phyloP scores from a whole-genome alignment of 1,140 invertebrate species.

The Hyphantria cunea region DNA sequence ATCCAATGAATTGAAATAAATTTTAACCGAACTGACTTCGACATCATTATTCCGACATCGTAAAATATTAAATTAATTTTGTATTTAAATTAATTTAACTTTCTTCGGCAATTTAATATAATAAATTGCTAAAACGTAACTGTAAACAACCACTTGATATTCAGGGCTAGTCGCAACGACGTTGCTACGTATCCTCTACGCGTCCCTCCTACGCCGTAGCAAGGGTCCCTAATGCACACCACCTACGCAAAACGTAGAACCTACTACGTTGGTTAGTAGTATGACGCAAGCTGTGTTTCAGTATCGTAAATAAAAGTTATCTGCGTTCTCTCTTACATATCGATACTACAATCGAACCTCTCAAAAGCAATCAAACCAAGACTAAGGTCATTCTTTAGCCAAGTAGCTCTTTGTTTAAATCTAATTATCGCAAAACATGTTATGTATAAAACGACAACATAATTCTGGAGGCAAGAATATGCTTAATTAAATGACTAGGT shows the following conservation, averaged over 20 bases:
- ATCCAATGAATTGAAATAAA: background rate
- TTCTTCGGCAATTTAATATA: constrained; percentile 2
- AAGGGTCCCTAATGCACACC: constrained; percentile 7
- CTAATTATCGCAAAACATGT: constrained; percentile 31
- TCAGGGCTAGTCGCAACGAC: constrained; percentile 9
- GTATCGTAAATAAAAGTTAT: constrained; percentile 14
- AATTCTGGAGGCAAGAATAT: constrained; percentile 42
- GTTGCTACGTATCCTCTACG: constrained; percentile 12
- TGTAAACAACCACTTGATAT: constrained; percentile 18
- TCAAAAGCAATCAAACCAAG: constrained; percentile 3
- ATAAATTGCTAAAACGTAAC: constrained; percentile 10
- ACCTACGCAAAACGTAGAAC: constrained; percentile 27
- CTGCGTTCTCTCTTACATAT: constrained; percentile 9
- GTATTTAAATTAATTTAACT: constrained; percentile 10
- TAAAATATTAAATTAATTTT: constrained; percentile 27
- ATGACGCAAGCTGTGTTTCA: constrained; percentile 9
- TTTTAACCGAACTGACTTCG: constrained; percentile 11
- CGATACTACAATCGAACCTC: constrained; percentile 2
- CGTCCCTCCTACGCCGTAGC: constrained; percentile 29
- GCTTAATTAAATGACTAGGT: constrained; percentile 51
- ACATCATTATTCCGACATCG: constrained; percentile 19
- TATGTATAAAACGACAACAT: constrained; percentile 42
- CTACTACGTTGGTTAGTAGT: constrained; percentile 19
- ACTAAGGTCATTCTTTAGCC: constrained; percentile 15
- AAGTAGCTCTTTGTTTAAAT: constrained; percentile 20